Evolutionary conservation across 2,113 vertebrate genomes (phyloP).

Genomic region (Corythornis madagascariensis): DNA sequence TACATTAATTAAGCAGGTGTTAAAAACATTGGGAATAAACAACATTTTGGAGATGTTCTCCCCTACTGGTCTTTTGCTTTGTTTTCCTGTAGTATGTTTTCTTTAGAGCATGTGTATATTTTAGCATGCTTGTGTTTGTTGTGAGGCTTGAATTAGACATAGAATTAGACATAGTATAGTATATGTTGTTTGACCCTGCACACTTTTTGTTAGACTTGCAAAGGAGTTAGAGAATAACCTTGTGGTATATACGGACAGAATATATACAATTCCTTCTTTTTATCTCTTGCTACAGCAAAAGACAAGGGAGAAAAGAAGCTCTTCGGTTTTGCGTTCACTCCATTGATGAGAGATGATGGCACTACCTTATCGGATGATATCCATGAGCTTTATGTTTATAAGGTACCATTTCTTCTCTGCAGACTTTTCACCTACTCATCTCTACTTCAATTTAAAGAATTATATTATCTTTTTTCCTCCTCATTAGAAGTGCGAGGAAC

Average conservation of each 20-base stretch:
- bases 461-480: background rate
- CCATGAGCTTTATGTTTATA: constrained; percentile 96
- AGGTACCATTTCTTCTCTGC: constrained; percentile 74
- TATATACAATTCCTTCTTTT: background rate
- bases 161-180: background rate
- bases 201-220: background rate
- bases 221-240: background rate
- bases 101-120: background rate
- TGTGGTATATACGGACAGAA: background rate
- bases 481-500: background rate
- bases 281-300: constrained; percentile 81
- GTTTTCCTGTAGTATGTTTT: background rate
- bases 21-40: background rate
- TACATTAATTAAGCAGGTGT: background rate
- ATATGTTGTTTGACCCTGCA: background rate
- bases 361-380: constrained; percentile 93
- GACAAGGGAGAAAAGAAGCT: constrained; percentile 98
- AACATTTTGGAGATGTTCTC: background rate
- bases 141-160: background rate
- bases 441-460: background rate
- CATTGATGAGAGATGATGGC: constrained; percentile 96
- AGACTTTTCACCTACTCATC: background rate
- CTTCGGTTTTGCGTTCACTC: constrained; percentile 95
- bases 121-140: background rate
- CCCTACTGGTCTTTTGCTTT: background rate